These are phyloP conservation scores for Agapornis roseicollis DNA, from an alignment of 2,113 vertebrate genomes.

Conservation along the genomic window DNA sequence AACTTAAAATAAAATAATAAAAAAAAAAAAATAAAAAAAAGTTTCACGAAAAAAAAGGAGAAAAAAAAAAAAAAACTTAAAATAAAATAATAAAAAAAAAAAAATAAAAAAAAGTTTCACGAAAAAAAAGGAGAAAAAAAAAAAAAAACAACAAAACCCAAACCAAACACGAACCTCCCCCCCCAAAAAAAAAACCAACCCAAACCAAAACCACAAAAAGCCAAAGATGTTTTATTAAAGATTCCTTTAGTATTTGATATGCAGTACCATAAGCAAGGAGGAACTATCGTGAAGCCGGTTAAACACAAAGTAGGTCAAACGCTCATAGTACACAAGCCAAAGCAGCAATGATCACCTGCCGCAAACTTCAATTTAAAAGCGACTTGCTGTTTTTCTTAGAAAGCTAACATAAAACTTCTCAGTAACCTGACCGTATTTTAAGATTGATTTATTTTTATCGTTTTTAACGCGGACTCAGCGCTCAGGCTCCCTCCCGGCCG, in stretches of 20 bases:
- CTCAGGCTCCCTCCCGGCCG: not conserved
- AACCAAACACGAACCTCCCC: too few species aligned
- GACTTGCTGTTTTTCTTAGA: not conserved
- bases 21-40: too few species aligned
- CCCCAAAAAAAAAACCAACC: too few species aligned
- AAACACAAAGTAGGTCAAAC: not conserved
- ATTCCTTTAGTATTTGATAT: accelerated
- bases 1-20: too few species aligned
- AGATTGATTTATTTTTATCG: not conserved
- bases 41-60: too few species aligned
- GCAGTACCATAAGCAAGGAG: not conserved
- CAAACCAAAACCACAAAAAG: not conserved
- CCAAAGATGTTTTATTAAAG: not conserved
- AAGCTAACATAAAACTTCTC: not conserved
- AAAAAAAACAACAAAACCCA: too few species aligned
- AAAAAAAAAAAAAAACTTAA: too few species aligned
- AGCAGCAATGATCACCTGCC: not conserved
- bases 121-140: too few species aligned
- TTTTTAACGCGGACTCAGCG: not conserved
- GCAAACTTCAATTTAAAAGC: not conserved
- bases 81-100: too few species aligned
- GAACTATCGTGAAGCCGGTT: not conserved
- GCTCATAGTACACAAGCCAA: not conserved
- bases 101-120: too few species aligned
- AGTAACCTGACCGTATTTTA: too few species aligned